These are phyloP conservation scores for Phrynocephalus forsythii DNA, from an alignment of 2,797 vertebrate genomes.

Conservation along the genomic window DNA sequence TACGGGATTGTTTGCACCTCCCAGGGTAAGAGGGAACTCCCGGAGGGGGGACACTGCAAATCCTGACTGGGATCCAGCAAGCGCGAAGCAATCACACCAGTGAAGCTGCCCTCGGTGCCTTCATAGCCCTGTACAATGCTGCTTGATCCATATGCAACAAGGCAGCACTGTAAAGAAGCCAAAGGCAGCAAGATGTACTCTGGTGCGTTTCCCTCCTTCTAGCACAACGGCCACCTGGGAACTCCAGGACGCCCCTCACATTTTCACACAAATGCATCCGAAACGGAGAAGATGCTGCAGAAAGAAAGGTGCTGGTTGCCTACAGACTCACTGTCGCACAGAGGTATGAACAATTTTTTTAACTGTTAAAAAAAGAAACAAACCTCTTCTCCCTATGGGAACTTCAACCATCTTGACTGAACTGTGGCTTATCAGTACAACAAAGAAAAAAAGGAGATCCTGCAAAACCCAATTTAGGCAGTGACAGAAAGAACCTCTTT, in stretches of 20 bases:
- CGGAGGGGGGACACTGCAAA: neutral
- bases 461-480: too few species aligned
- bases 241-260: neutral
- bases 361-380: neutral
- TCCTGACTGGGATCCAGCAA: slow-evolving; percentile 11
- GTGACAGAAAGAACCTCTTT: neutral
- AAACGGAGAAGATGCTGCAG: neutral
- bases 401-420: neutral
- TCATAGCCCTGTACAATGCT: slow-evolving; percentile 94
- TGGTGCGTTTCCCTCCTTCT: slow-evolving; percentile 50
- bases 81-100: slow-evolving; percentile 16
- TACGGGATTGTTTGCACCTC: neutral
- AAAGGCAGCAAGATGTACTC: slow-evolving; percentile 76
- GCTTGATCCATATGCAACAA: slow-evolving; percentile 89
- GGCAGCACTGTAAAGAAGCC: slow-evolving; percentile 92
- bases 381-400: neutral
- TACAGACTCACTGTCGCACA: neutral
- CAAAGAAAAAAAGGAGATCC: neutral
- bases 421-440: neutral
- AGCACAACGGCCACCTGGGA: neutral
- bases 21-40: neutral
- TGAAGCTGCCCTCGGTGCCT: slow-evolving; percentile 74
- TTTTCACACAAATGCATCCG: neutral
- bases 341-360: neutral
- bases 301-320: neutral